These are phyloP conservation scores for Margaritifera margaritifera DNA, from an alignment of 2,888 invertebrate genomes.

Conservation along the genomic window DNA sequence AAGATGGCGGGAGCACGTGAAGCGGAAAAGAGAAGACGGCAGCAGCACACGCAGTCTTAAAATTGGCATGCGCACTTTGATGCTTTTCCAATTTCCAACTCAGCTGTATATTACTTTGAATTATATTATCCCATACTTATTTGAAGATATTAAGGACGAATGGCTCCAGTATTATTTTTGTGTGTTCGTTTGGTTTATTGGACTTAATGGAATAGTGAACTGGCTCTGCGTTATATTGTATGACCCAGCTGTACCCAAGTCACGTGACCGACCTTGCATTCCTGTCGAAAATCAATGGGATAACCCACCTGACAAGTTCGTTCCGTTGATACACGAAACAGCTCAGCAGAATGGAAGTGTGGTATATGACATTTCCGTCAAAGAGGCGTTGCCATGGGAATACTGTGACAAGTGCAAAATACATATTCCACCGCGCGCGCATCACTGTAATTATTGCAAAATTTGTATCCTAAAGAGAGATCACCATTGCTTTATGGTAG, in stretches of 20 bases:
- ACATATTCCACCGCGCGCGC: conserved; percentile 47
- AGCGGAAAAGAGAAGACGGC: conserved; percentile 4
- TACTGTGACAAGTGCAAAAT: conserved; percentile 50
- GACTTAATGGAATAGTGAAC: conserved; percentile 26
- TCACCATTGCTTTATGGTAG: conserved; percentile 67
- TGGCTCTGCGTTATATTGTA: conserved; percentile 35
- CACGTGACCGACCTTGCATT: conserved; percentile 15
- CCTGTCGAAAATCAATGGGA: conserved; percentile 11
- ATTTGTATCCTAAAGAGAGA: conserved; percentile 62
- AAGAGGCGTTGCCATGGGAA: conserved; percentile 8
- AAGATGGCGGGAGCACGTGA: conserved; percentile 6
- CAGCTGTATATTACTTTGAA: conserved; percentile 29
- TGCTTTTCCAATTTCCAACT: conserved; percentile 27
- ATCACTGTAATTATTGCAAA: conserved; percentile 62
- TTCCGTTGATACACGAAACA: conserved; percentile 2
- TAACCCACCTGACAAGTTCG: conserved; percentile 21
- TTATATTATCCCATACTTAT: conserved; percentile 31
- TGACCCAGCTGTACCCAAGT: conserved; percentile 17
- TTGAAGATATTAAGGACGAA: conserved; percentile 24
- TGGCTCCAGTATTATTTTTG: conserved; percentile 44
- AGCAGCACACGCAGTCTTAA: conserved; percentile 3
- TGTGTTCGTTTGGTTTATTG: conserved; percentile 26
- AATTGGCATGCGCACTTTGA: conserved; percentile 12
- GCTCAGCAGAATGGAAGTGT: conserved; percentile 3
- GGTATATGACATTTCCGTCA: background rate